phyloP scores from a whole-genome alignment of 2,797 vertebrate species.

The Sebastes jordani region DNA sequence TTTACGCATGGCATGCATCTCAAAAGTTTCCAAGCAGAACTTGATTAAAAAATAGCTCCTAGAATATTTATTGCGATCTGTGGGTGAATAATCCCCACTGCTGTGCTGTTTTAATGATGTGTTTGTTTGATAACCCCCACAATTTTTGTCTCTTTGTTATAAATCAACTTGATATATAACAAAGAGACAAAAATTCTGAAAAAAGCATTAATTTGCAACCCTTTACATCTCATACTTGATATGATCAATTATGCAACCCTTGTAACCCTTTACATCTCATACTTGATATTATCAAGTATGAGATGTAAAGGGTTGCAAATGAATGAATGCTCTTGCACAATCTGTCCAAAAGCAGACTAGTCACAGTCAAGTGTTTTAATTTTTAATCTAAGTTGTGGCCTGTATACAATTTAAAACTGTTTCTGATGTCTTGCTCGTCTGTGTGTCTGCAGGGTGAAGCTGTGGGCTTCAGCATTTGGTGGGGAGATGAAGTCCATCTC shows the following conservation, averaged over 20 bases:
- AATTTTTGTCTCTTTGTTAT: background rate
- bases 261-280: background rate
- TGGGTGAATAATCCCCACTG: background rate
- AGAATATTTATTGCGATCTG: background rate
- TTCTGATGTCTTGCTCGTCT: background rate
- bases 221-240: too few species aligned
- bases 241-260: too few species aligned
- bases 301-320: background rate
- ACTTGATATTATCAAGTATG: background rate
- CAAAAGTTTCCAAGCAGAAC: background rate
- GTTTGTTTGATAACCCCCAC: background rate
- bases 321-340: background rate
- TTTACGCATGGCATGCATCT: slow-evolving; percentile 14
- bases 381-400: background rate
- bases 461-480: slow-evolving; percentile 98
- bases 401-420: background rate
- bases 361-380: background rate
- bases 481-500: slow-evolving; percentile 99
- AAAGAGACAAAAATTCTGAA: too few species aligned
- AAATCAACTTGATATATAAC: too few species aligned
- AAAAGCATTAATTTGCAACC: too few species aligned
- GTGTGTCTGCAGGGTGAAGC: slow-evolving; percentile 89
- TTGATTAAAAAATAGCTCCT: background rate
- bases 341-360: background rate
- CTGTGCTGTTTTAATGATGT: background rate